Base-by-base conservation (phyloP, 2,888 invertebrate genomes). In the Myathropa florea region DNA sequence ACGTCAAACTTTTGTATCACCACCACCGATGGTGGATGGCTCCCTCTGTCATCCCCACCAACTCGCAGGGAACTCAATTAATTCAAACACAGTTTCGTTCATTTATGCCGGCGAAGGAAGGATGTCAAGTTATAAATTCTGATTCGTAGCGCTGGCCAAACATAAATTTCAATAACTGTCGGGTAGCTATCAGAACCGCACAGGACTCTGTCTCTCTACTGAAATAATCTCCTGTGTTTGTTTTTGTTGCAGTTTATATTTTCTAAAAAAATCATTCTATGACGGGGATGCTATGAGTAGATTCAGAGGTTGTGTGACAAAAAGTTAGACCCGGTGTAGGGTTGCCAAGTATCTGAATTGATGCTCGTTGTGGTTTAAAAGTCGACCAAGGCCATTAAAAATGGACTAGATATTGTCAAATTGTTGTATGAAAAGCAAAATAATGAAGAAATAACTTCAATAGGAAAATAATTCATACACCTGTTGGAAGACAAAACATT, bases 151-250 rank as follows among this genome's bases (percentile, higher is more conserved):
- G n/a, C 61, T 46, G 46, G 21, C 46, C 33, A 70, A 77, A 65
- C 77, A 77, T 77, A 70, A 77, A 77, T 77, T 77, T 55, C 68
- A 68, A 77, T 75, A 77, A 61, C 68, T 68, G 68, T 68, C 77
- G 14, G 61, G 60, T 30, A 55, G 46, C 68, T 77, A 68, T 77
- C 68, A 68, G 68, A 10, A 55, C 46, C 14, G 68, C 33, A 23
- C 68, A 68, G 68, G 61, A 77, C 53, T 26, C 53, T 18, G 18
- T 46, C 46, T 18, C 46, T 46, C 46, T 33, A 9, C 39, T 59
- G 68, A 68, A 68, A 77, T 77, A 77, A 77, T 68, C 60, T 76
- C 24, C 18, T 24, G 57, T 6, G 4, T 24, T 23, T 26, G 23
- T 57, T 12, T 12, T 23, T 23, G 10, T 57, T 57, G 10, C n/a